A percentile compares a stretch with the other conserved stretches of the same genome.
These are phyloP conservation scores for Elmis aenea DNA, from an alignment of 2,888 invertebrate genomes.

Conservation along the genomic window DNA sequence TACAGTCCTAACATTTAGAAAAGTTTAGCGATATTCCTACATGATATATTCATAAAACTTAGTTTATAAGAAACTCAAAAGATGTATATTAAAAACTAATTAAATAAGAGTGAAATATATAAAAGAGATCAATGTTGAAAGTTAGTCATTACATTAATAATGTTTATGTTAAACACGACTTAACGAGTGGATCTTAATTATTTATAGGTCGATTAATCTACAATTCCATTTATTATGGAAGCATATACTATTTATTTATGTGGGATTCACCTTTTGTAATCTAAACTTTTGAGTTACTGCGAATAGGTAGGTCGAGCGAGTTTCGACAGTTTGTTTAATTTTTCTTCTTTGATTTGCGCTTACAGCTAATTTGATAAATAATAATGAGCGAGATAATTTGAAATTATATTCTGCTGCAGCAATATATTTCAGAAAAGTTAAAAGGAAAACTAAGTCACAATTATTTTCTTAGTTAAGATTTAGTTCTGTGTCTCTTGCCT, in stretches of 20 bases:
- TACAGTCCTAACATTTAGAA: too few species aligned
- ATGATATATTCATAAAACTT: too few species aligned
- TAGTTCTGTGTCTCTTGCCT: conserved; percentile 32
- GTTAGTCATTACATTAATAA: conserved; percentile 16
- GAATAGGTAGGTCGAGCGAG: too few species aligned
- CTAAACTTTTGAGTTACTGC: conserved; percentile 1
- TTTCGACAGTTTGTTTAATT: too few species aligned
- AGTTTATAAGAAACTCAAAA: conserved; percentile 1
- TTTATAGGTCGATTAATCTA: conserved; percentile 23
- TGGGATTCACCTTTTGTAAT: conserved; percentile 19
- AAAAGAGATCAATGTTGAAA: conserved; percentile 8
- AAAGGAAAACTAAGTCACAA: conserved; percentile 22
- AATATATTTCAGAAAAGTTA: conserved; percentile 5
- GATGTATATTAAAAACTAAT: conserved; percentile 12
- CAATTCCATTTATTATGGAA: conserved; percentile 23
- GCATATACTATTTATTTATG: conserved; percentile 21
- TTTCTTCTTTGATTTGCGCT: too few species aligned
- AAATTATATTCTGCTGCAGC: too few species aligned
- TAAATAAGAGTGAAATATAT: conserved; percentile 10
- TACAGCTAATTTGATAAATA: too few species aligned
- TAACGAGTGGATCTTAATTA: conserved; percentile 23
- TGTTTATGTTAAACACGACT: conserved; percentile 21
- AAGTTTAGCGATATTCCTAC: too few species aligned
- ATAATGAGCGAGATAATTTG: too few species aligned
- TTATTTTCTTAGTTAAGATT: conserved; percentile 35